Evolutionary conservation across 2,113 vertebrate genomes (phyloP), one percentile per base, ranked within the genome.

Genomic region (Sapajus apella): DNA sequence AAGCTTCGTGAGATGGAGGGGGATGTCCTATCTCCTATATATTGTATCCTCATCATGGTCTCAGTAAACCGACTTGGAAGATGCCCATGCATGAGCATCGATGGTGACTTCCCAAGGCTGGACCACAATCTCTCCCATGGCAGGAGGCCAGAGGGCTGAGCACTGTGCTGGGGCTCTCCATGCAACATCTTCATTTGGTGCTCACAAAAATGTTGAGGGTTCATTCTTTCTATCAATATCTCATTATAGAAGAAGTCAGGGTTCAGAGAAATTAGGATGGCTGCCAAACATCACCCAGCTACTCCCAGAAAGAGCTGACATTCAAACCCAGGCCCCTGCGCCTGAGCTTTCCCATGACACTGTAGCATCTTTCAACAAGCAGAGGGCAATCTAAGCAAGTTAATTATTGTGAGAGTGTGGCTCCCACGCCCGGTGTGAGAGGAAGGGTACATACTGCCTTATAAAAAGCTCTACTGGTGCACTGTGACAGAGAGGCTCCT

Each of bases 171-270:
- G 20, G 55, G 37, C 23, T 70, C 66, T 47, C 64, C 23, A 2
- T 13, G 52, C 30, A 17, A 12, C 6, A 21, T 45, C 58, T 70
- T 45, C 77, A 77, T 64, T 64, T 55, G 61, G 45, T 89, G 79
- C 52, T 72, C 68, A 37, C 8, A 27, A 76, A 40, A 43, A 55
- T 1, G 0, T 52, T 43, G 77, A 66, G 72, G 16, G 50, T 0
- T 55, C 68, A 37, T 21, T 40, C 10, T 4, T 79, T 83, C 76
- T 77, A 77, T 55, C 43, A 64, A 10, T 40, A 77, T n/a, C 43
- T 87, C 76, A 87, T 47, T 84, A 80, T 72, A 82, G 81, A 87
- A 83, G 27, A 87, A 83, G 27, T 56, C 52, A 95, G 3, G 77
- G 37, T 8, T 93, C 81, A 45, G 52, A 32, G 43, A 55, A 58